These are phyloP conservation scores for Champsocephalus esox DNA, from an alignment of 2,797 vertebrate species.

Conservation along the genomic window DNA sequence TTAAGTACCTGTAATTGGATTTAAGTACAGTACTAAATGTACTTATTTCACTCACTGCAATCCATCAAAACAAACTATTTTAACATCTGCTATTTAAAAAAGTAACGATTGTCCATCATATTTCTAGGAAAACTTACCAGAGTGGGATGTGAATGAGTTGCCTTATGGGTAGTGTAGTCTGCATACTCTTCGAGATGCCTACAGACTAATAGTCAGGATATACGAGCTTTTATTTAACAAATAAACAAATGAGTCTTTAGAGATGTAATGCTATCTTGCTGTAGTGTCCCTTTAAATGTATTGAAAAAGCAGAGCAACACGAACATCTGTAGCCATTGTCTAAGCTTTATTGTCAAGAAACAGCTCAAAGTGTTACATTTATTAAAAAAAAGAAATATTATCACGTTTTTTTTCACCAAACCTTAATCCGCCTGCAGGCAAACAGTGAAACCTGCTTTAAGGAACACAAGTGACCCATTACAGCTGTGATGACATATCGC, in stretches of 20 bases:
- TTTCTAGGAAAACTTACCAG: background rate
- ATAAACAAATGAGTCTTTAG: background rate
- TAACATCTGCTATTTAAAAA: background rate
- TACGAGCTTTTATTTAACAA: no score
- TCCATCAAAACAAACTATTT: background rate
- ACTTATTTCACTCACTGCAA: no score
- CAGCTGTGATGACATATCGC: slow-evolving; percentile 23
- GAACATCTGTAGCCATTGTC: slow-evolving; percentile 52
- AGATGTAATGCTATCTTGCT: background rate
- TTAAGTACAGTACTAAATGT: background rate
- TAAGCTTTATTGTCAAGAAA: slow-evolving; percentile 80
- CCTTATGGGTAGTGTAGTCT: background rate
- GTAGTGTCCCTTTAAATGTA: background rate
- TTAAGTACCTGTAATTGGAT: no score
- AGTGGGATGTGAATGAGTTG: background rate
- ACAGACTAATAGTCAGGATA: background rate
- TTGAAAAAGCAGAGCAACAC: slow-evolving; percentile 20
- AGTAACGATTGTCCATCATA: background rate
- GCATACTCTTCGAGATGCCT: background rate
- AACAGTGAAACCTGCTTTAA: slow-evolving; percentile 32
- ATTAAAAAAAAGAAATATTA: slow-evolving; percentile 31
- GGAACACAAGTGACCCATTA: slow-evolving; percentile 37
- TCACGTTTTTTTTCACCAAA: slow-evolving; percentile 17
- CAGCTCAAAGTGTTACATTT: slow-evolving; percentile 60
- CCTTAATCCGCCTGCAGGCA: slow-evolving; percentile 23